A percentile compares a stretch with the other conserved stretches of the same genome.
Evolutionary conservation across 2,797 vertebrate genomes (phyloP).

Genomic region (Chanos chanos): DNA sequence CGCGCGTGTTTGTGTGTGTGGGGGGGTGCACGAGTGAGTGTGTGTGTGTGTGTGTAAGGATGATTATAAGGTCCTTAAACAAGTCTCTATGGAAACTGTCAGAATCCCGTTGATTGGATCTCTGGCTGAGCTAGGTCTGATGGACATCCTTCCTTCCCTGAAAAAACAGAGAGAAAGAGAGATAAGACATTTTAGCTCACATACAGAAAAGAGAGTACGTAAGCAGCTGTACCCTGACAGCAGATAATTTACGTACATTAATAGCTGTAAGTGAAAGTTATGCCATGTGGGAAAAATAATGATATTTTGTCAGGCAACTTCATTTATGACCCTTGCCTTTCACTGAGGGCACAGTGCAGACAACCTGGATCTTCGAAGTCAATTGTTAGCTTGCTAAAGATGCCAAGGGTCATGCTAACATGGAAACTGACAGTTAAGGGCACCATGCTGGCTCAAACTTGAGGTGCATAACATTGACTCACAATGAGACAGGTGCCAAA

Average conservation of each 20-base stretch:
- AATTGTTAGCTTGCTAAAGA: constrained; percentile 30
- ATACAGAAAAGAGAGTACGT: too few species aligned
- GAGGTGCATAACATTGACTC: constrained; percentile 10
- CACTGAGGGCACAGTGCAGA: constrained; percentile 54
- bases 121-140: constrained; percentile 50
- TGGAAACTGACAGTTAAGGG: constrained; percentile 35
- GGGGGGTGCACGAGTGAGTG: neutral
- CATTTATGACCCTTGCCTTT: constrained; percentile 20
- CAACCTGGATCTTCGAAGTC: constrained; percentile 52
- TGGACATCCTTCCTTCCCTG: constrained; percentile 60
- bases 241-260: too few species aligned
- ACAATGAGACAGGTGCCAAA: constrained; percentile 30
- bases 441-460: constrained; percentile 13
- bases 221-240: too few species aligned
- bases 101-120: constrained; percentile 75
- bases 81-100: constrained; percentile 38
- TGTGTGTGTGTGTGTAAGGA: constrained; percentile 1
- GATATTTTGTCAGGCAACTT: too few species aligned
- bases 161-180: neutral
- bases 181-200: too few species aligned
- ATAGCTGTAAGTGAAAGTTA: too few species aligned
- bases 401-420: constrained; percentile 46
- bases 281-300: too few species aligned
- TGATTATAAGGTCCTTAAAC: constrained; percentile 7
- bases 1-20: constrained; percentile 14